Conservation (phyloP, 2,797 vertebrate species). For the Onychomys torridus region DNA sequence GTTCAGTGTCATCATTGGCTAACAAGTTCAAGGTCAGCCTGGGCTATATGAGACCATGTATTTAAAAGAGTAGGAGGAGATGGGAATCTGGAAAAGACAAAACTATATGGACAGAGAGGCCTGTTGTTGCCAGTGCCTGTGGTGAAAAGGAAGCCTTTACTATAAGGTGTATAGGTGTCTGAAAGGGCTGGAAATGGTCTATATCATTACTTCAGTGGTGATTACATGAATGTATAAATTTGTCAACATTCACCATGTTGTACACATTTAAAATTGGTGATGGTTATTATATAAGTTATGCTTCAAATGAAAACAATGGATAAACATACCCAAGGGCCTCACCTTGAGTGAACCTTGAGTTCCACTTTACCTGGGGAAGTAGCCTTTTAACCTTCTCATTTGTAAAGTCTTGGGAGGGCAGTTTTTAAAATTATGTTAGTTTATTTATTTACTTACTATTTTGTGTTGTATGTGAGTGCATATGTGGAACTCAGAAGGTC, state of each 20-base stretch:
- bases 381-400: conserved; percentile 42
- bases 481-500: neutral
- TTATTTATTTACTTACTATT: neutral
- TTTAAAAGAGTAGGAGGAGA: neutral
- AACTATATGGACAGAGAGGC: neutral
- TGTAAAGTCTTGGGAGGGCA: neutral
- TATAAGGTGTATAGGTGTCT: neutral
- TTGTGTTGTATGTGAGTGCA: neutral
- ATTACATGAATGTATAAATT: neutral
- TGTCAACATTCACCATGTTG: conserved; percentile 31
- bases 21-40: neutral
- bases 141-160: neutral
- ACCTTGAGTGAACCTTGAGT: neutral
- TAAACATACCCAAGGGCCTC: neutral
- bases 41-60: neutral
- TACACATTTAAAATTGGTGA: conserved; percentile 37
- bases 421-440: neutral
- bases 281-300: conserved; percentile 37
- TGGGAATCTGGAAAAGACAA: neutral
- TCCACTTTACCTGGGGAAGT: neutral
- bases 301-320: conserved; percentile 10
- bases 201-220: neutral
- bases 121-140: neutral
- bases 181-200: neutral
- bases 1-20: neutral